These are phyloP conservation scores for Hyperoodon ampullatus DNA, from an alignment of 2,113 vertebrate genomes.

Conservation along the genomic window DNA sequence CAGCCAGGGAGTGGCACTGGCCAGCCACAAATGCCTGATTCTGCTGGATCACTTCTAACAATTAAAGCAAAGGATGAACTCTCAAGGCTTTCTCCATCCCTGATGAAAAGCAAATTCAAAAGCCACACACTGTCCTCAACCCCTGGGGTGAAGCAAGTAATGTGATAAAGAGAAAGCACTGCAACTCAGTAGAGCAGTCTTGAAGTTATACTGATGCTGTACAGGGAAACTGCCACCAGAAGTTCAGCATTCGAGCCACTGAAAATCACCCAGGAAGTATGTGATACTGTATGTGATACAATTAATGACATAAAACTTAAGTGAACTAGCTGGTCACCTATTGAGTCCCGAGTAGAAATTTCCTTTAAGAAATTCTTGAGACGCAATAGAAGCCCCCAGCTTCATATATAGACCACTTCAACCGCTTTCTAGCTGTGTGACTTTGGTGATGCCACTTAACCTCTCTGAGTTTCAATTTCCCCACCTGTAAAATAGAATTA, in stretches of 20 bases:
- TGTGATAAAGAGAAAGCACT: conserved; percentile 40
- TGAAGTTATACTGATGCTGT: background rate
- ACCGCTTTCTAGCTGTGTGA: background rate
- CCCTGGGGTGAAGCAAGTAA: conserved; percentile 27
- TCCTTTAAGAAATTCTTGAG: conserved; percentile 2
- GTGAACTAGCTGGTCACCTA: background rate
- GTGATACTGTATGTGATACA: background rate
- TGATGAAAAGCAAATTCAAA: conserved; percentile 66
- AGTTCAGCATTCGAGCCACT: background rate
- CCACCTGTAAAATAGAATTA: background rate
- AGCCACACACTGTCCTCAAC: conserved; percentile 29
- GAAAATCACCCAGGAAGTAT: background rate
- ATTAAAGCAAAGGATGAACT: conserved; percentile 49
- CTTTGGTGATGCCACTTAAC: background rate
- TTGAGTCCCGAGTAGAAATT: background rate
- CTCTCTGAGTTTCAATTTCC: background rate
- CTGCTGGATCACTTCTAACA: conserved; percentile 47
- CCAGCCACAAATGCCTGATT: background rate
- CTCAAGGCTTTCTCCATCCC: background rate
- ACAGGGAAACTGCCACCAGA: background rate
- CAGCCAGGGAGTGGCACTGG: background rate
- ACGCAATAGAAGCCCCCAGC: conserved; percentile 16
- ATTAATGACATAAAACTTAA: background rate
- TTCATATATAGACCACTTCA: background rate
- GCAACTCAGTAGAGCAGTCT: background rate